Base-by-base conservation (phyloP, 2,888 invertebrate species). In the Synanthedon tipuliformis region DNA sequence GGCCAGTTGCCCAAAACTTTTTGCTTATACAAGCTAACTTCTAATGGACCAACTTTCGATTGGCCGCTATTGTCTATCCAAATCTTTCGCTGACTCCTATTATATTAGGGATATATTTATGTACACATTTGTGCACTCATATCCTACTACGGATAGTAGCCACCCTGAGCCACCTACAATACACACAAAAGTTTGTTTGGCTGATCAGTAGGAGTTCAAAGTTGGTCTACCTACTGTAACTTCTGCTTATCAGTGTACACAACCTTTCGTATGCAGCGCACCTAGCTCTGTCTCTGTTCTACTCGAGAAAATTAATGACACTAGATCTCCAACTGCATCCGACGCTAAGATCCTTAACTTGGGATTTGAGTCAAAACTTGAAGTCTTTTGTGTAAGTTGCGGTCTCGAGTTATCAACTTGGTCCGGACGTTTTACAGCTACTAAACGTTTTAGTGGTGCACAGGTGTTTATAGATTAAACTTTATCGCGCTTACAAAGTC, bases 321-420 rank as follows among this genome's bases (percentile, higher is more conserved):
- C 3, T n/a, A 53, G 53, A 48, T 52, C 48, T 53, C 54, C 55
- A 52, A 58, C 68, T 66, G 69, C 64, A 59, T 59, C 63, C 63
- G 64, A 69, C 69, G 63, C 60, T 57, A 60, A 72, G 65, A 70
- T 64, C 52, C 55, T 61, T 51, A 71, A 72, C 64, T 73, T 65
- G 51, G 59, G 62, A 62, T 64, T 64, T 57, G 57, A 64, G 61
- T 59, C 62, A 57, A 62, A 73, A 68, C 68, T 72, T 68, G 61
- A 57, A 59, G 66, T 63, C 71, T 73, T 72, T 74, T 74, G 72
- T 75, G 61, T 68, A 65, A 74, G 61, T 73, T 74, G 60, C 56
- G 57, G 63, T 62, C 61, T 62, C 54, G 60, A 50, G 52, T 53
- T 56, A 57, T 56, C 63, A 63, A 62, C 64, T 64, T 63, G 15